Percentiles rank a stretch among this genome's conserved stretches.
Conservation (phyloP, 1,140 invertebrate species). For the Zaprionus inermis region DNA sequence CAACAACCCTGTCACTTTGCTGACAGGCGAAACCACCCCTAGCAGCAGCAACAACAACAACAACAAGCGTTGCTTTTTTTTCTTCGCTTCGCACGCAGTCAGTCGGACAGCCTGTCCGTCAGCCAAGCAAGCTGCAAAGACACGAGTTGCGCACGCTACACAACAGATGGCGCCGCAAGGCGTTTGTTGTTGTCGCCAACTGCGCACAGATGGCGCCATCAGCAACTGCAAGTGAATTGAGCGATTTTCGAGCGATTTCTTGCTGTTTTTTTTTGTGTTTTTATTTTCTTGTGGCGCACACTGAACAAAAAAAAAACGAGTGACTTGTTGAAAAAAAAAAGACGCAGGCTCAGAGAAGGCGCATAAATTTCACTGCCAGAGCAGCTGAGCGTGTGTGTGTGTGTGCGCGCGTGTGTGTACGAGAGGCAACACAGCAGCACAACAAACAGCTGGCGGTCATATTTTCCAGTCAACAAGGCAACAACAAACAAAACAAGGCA, state of each 20-base stretch:
- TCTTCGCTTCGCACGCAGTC: neutral
- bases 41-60: neutral
- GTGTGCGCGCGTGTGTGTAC: slow-evolving; percentile 18
- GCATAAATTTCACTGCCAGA: slow-evolving; percentile 1
- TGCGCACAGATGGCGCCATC: slow-evolving; percentile 51
- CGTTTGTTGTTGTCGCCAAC: neutral
- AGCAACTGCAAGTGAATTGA: neutral
- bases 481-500: slow-evolving; percentile 68
- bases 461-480: slow-evolving; percentile 80
- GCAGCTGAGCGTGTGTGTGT: slow-evolving; percentile 7
- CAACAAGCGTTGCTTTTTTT: neutral
- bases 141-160: slow-evolving; percentile 37
- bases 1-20: too few relatives aligned
- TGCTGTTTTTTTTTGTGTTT: neutral
- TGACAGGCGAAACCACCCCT: neutral
- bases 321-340: neutral
- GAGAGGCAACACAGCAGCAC: slow-evolving; percentile 43
- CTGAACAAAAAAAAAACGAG: neutral
- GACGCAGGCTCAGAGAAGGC: neutral
- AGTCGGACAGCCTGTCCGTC: too few relatives aligned
- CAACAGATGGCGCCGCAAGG: slow-evolving; percentile 59
- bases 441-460: slow-evolving; percentile 77
- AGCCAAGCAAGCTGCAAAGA: slow-evolving; percentile 29
- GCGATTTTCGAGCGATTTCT: neutral
- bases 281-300: too few relatives aligned